Conservation (phyloP, 2,888 invertebrate species). For the Nomada ferruginata region DNA sequence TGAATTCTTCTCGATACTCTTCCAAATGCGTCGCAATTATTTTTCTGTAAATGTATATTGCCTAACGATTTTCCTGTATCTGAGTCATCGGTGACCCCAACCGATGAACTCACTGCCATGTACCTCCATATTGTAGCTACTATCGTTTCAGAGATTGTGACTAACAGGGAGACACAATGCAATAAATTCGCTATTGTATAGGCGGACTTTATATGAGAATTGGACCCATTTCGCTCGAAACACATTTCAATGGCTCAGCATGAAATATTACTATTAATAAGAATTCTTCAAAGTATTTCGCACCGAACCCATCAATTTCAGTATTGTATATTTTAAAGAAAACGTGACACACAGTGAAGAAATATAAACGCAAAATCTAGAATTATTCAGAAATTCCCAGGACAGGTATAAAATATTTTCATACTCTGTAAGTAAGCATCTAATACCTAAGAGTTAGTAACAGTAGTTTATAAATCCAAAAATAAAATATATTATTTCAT, state of each 20-base stretch:
- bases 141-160: constrained; percentile 52
- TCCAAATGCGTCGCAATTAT: constrained; percentile 19
- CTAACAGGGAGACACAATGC: constrained; percentile 46
- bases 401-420: no score
- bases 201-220: background rate
- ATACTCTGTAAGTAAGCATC: no score
- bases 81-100: constrained; percentile 55
- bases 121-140: constrained; percentile 16
- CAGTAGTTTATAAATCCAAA: no score
- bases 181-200: constrained; percentile 25
- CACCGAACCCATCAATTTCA: no score
- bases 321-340: no score
- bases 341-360: no score
- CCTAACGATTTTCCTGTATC: constrained; percentile 40
- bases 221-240: constrained; percentile 1
- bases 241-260: background rate
- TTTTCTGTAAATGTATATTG: constrained; percentile 39
- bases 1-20: background rate
- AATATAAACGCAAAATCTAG: no score
- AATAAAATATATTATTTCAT: no score
- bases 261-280: background rate
- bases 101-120: constrained; percentile 48
- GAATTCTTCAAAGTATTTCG: no score
- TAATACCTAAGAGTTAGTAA: no score
- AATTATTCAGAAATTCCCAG: no score